Conservation (phyloP, 1,140 invertebrate genomes). For the Eufriesea mexicana region DNA sequence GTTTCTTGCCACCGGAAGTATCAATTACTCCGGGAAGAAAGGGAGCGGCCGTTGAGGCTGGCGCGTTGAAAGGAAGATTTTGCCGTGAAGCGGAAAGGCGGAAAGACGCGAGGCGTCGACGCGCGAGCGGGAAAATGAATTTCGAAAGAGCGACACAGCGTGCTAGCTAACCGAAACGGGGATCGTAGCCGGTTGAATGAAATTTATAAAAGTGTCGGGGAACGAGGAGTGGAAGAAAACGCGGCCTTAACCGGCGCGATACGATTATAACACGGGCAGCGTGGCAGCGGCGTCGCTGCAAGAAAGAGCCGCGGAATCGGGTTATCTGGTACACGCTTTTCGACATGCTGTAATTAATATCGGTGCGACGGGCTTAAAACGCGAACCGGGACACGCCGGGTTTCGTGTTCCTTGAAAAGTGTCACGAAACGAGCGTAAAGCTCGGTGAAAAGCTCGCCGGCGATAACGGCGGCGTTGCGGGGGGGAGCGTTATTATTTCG, state of each 20-base stretch:
- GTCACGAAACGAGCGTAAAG: constrained; percentile 78
- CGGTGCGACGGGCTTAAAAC: constrained; percentile 30
- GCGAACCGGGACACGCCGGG: constrained; percentile 32
- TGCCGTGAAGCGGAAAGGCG: neutral
- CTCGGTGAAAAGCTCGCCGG: constrained; percentile 77
- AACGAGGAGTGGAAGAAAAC: neutral
- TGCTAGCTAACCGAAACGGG: no score
- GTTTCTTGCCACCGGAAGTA: neutral
- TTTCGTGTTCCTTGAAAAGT: constrained; percentile 77
- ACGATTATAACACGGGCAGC: constrained; percentile 11
- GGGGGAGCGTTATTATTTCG: constrained; percentile 40
- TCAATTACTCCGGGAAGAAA: constrained; percentile 1
- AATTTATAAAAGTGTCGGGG: constrained; percentile 2
- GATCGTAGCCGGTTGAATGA: neutral
- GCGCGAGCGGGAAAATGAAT: constrained; percentile 8
- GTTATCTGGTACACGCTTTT: constrained; percentile 63
- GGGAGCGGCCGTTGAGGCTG: neutral
- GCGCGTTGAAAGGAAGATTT: constrained; percentile 13
- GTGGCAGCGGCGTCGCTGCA: neutral
- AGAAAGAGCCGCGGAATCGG: neutral
- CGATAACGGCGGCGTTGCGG: constrained; percentile 67
- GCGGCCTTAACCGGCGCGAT: neutral
- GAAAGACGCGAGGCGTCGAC: neutral
- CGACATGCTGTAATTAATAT: constrained; percentile 66
- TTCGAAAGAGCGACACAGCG: neutral